Percentiles rank a stretch among this genome's conserved stretches.
phyloP scores from a whole-genome alignment of 2,113 vertebrate genomes.

The Echinops telfairi region DNA sequence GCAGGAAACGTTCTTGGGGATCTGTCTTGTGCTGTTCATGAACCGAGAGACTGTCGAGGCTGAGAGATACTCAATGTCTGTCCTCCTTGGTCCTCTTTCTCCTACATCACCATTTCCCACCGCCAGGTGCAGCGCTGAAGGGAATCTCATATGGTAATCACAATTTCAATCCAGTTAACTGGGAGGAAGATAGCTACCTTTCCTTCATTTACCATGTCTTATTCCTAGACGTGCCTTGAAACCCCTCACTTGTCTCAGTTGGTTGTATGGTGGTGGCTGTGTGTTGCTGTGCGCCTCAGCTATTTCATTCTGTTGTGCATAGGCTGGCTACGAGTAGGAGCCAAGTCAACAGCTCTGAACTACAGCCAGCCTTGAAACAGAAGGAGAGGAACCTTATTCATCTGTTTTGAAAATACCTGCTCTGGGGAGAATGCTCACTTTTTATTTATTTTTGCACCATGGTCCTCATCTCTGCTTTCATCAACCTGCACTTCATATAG shows the following conservation, averaged over 20 bases:
- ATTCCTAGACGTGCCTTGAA: too few species aligned
- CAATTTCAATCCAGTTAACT: background rate
- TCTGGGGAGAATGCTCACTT: conserved; percentile 58
- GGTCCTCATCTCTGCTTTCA: conserved; percentile 42
- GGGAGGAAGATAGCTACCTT: background rate
- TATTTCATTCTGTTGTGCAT: too few species aligned
- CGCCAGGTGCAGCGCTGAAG: background rate
- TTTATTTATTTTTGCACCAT: conserved; percentile 62
- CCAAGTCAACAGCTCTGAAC: too few species aligned
- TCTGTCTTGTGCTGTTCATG: background rate
- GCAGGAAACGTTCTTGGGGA: background rate
- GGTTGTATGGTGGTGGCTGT: too few species aligned
- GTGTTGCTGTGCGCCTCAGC: too few species aligned
- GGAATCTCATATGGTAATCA: background rate
- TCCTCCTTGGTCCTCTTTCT: background rate
- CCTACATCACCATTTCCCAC: background rate
- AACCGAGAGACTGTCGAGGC: background rate
- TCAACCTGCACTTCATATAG: conserved; percentile 58
- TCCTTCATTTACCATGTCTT: conserved; percentile 26
- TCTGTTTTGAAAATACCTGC: conserved; percentile 60
- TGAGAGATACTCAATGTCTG: background rate
- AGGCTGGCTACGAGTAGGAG: too few species aligned
- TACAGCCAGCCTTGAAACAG: background rate
- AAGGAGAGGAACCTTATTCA: background rate
- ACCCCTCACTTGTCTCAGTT: too few species aligned